phyloP scores from a whole-genome alignment of 1,140 invertebrate species.

The Drosophila trapezifrons region DNA sequence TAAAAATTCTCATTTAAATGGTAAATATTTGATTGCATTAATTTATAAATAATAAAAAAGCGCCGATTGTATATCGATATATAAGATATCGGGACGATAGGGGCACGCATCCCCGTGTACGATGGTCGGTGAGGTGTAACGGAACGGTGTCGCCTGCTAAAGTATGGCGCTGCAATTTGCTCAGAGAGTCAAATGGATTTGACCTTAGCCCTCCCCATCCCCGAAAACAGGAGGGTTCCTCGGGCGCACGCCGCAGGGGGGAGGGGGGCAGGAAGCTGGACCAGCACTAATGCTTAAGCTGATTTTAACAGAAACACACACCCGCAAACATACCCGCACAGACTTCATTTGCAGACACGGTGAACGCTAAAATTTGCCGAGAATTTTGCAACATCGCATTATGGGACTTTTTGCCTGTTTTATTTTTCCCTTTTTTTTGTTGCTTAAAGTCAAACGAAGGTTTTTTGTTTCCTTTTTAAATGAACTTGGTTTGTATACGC shows the following conservation, averaged over 20 bases:
- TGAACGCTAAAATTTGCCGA: conserved; percentile 25
- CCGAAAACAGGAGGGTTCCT: background rate
- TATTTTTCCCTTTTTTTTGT: background rate
- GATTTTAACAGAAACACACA: conserved; percentile 68
- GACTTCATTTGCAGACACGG: conserved; percentile 68
- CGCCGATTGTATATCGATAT: background rate
- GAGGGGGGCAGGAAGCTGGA: conserved; percentile 43
- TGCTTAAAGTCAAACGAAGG: background rate
- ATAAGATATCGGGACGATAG: rapidly evolving
- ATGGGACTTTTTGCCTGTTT: background rate
- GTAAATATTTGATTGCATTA: too few species aligned
- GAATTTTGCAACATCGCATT: conserved; percentile 21
- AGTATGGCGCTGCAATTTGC: conserved; percentile 73
- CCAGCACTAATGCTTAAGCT: conserved; percentile 79
- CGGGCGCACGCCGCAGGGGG: background rate
- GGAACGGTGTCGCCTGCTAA: conserved; percentile 60
- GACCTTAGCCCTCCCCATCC: conserved; percentile 66
- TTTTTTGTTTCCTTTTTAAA: background rate
- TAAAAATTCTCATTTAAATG: too few species aligned
- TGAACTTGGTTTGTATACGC: too few species aligned
- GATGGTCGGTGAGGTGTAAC: conserved; percentile 70
- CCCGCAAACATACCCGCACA: conserved; percentile 35
- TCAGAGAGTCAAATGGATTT: conserved; percentile 80
- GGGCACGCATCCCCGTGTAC: conserved; percentile 10
- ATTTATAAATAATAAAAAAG: background rate